Conservation (phyloP, 92 coral and sea anemone species). For the Phenganax stokvisi region DNA sequence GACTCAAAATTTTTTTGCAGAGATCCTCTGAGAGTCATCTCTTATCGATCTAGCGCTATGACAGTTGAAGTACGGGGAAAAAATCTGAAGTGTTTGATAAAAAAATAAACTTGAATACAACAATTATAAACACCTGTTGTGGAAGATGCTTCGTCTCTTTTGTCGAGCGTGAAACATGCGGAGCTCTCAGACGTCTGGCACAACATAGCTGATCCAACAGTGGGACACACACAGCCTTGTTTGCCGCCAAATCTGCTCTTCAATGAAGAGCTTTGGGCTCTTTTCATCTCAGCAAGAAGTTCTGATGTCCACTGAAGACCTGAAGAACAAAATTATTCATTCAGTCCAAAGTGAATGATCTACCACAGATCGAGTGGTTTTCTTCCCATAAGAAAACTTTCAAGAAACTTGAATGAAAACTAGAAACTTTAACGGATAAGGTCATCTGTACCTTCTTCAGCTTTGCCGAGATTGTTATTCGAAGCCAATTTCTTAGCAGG, state of each 20-base stretch:
- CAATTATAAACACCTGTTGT: too few species aligned
- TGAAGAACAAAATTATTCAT: slow-evolving; percentile 3
- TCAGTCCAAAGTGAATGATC: background rate
- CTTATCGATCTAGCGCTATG: too few species aligned
- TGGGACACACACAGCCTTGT: background rate
- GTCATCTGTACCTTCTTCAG: background rate
- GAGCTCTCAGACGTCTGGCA: background rate
- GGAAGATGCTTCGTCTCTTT: background rate
- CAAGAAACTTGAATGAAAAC: background rate
- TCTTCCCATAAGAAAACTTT: too few species aligned
- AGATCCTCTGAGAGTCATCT: too few species aligned
- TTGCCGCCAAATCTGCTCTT: slow-evolving; percentile 17
- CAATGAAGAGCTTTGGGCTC: slow-evolving; percentile 43
- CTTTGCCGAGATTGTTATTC: background rate
- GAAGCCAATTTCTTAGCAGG: background rate
- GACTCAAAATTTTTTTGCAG: too few species aligned
- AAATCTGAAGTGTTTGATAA: too few species aligned
- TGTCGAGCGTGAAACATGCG: background rate
- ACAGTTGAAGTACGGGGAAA: too few species aligned
- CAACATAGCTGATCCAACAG: background rate
- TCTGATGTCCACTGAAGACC: slow-evolving; percentile 85
- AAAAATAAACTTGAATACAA: too few species aligned
- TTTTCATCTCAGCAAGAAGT: slow-evolving; percentile 81
- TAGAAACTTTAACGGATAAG: background rate
- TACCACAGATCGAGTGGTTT: too few species aligned